Percentiles rank a stretch among this genome's conserved stretches.
Conservation (phyloP, 2,888 invertebrate species). For the Tetropium fuscum region DNA sequence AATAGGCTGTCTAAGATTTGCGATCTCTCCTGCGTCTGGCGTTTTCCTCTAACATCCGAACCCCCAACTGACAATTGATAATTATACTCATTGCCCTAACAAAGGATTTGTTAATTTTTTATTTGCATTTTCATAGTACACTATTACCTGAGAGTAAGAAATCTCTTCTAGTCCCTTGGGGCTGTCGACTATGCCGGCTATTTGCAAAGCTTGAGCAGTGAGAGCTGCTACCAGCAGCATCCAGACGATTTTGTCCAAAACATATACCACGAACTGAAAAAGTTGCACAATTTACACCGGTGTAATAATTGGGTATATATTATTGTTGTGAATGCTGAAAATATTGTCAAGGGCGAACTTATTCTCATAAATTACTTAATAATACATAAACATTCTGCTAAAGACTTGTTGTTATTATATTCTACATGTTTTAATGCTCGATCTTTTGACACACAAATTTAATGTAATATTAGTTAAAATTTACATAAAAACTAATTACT, state of each 20-base stretch:
- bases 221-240: conserved; percentile 60
- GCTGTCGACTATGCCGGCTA: conserved; percentile 61
- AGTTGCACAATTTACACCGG: too few relatives aligned
- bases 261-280: conserved; percentile 57
- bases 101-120: conserved; percentile 6
- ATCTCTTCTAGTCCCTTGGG: conserved; percentile 58
- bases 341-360: too few relatives aligned
- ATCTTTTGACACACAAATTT: too few relatives aligned
- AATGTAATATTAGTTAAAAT: too few relatives aligned
- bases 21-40: conserved; percentile 57
- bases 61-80: conserved; percentile 53
- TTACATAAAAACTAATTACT: too few relatives aligned
- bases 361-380: too few relatives aligned
- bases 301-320: too few relatives aligned
- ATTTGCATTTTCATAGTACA: too few relatives aligned
- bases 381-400: too few relatives aligned
- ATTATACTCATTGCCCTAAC: conserved; percentile 56
- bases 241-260: conserved; percentile 63
- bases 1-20: conserved; percentile 61
- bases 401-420: too few relatives aligned
- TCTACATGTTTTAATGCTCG: too few relatives aligned
- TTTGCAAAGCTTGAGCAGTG: conserved; percentile 61
- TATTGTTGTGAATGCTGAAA: too few relatives aligned
- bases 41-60: conserved; percentile 53
- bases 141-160: conserved; percentile 56